A percentile compares a stretch with the other conserved stretches of the same genome.
These are phyloP conservation scores for Neoascia interrupta DNA, from an alignment of 2,888 invertebrate genomes.

Conservation along the genomic window DNA sequence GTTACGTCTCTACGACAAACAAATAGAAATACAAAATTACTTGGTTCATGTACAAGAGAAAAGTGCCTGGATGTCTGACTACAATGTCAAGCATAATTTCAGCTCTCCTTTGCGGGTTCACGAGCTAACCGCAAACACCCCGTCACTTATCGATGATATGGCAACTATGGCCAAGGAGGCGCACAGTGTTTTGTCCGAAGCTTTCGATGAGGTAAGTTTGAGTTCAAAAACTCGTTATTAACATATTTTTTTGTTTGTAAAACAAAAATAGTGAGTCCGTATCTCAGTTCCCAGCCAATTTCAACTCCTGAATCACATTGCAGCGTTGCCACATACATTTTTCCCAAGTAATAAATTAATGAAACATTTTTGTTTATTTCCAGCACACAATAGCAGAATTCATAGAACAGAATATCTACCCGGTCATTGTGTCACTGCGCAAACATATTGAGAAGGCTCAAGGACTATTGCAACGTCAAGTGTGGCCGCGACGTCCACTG, in stretches of 20 bases:
- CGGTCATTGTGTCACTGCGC: constrained; percentile 80
- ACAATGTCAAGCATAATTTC: constrained; percentile 85
- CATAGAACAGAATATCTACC: constrained; percentile 85
- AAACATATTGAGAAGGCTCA: constrained; percentile 81
- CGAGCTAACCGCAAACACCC: constrained; percentile 82
- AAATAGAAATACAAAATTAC: constrained; percentile 78
- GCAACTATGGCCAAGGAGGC: constrained; percentile 81
- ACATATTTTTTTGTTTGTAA: not conserved
- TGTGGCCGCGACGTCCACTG: constrained; percentile 84
- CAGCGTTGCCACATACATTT: not conserved
- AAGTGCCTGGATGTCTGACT: constrained; percentile 85
- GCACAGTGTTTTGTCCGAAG: constrained; percentile 81
- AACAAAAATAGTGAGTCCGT: no score
- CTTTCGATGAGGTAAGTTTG: constrained; percentile 81
- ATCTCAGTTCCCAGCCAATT: no score
- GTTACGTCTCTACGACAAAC: constrained; percentile 78
- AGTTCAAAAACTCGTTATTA: not conserved
- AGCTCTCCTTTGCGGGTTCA: constrained; percentile 85
- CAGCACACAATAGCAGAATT: constrained; percentile 82
- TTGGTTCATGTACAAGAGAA: constrained; percentile 75
- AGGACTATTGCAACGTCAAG: constrained; percentile 80
- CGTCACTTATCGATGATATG: constrained; percentile 82
- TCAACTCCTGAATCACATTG: not conserved
- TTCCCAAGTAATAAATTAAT: not conserved
- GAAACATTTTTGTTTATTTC: not conserved